These are phyloP conservation scores for Caenorhabditis sp. DNA, from an alignment of 2,888 invertebrate species.

Conservation along the genomic window DNA sequence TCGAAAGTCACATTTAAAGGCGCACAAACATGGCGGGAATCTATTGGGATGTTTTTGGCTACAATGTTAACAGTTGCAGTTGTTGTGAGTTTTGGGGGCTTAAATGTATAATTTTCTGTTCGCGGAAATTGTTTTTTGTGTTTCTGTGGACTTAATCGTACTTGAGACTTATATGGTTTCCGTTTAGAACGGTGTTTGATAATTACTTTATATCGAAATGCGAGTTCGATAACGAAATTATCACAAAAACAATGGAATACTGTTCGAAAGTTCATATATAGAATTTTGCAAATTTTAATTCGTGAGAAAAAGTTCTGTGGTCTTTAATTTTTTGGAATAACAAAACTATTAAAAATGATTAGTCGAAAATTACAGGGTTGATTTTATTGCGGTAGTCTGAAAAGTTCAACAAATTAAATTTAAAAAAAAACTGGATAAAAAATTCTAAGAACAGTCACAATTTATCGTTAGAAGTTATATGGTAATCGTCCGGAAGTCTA, in stretches of 20 bases:
- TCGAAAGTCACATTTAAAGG: slow-evolving; percentile 47
- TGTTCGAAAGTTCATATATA: not conserved
- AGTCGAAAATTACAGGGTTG: too few species aligned
- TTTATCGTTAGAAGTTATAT: too few species aligned
- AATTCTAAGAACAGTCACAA: too few species aligned
- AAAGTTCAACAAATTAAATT: too few species aligned
- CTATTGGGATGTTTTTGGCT: slow-evolving; percentile 56
- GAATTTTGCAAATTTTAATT: not conserved
- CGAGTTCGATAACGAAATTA: too few species aligned
- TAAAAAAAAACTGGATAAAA: too few species aligned
- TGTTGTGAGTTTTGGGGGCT: slow-evolving; percentile 35
- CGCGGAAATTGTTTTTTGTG: not conserved
- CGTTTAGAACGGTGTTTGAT: not conserved
- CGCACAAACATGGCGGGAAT: slow-evolving; percentile 61
- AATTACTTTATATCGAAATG: not conserved
- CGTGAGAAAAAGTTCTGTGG: not conserved
- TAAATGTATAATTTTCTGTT: not conserved
- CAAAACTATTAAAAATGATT: not conserved
- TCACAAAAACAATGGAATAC: too few species aligned
- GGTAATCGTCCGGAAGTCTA: too few species aligned
- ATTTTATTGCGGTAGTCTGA: too few species aligned
- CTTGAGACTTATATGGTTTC: not conserved
- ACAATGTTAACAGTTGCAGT: slow-evolving; percentile 49
- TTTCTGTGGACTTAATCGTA: slow-evolving; percentile 1
- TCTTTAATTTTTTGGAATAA: not conserved